These are phyloP conservation scores for Hystrix cristata DNA, from an alignment of 2,113 vertebrate species.

Conservation along the genomic window DNA sequence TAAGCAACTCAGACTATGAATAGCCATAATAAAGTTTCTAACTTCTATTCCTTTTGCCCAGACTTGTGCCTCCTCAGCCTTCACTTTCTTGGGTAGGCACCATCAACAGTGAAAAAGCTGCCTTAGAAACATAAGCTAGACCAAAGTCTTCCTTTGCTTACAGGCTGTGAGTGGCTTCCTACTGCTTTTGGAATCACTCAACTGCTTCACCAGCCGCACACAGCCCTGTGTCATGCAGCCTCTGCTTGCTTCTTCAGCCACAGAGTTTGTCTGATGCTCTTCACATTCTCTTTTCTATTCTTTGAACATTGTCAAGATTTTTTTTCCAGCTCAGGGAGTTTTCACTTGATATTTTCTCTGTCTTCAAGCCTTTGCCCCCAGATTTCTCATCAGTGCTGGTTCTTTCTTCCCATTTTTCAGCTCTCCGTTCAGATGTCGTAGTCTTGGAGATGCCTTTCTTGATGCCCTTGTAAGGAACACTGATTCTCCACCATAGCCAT, in stretches of 20 bases:
- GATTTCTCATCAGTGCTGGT: not conserved
- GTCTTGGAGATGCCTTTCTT: not conserved
- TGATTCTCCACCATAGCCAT: not conserved
- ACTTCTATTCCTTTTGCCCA: not conserved
- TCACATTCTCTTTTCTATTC: not conserved
- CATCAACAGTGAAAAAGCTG: not conserved
- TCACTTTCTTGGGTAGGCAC: not conserved
- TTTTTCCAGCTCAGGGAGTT: not conserved
- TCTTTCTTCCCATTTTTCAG: not conserved
- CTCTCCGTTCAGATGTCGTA: not conserved
- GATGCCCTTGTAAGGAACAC: rapidly evolving
- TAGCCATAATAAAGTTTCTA: not conserved
- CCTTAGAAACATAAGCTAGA: not conserved
- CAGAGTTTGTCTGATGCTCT: not conserved
- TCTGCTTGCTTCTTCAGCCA: not conserved
- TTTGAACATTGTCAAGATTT: not conserved
- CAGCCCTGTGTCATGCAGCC: rapidly evolving
- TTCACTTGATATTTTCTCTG: not conserved
- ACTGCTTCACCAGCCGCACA: rapidly evolving
- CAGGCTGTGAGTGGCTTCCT: not conserved
- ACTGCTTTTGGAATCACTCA: not conserved
- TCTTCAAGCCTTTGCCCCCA: not conserved
- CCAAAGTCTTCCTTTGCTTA: not conserved
- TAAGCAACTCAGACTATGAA: not conserved
- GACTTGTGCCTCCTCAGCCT: not conserved